These are phyloP conservation scores for Scrobipalpa atriplicella DNA, from an alignment of 2,888 invertebrate genomes.

Conservation along the genomic window DNA sequence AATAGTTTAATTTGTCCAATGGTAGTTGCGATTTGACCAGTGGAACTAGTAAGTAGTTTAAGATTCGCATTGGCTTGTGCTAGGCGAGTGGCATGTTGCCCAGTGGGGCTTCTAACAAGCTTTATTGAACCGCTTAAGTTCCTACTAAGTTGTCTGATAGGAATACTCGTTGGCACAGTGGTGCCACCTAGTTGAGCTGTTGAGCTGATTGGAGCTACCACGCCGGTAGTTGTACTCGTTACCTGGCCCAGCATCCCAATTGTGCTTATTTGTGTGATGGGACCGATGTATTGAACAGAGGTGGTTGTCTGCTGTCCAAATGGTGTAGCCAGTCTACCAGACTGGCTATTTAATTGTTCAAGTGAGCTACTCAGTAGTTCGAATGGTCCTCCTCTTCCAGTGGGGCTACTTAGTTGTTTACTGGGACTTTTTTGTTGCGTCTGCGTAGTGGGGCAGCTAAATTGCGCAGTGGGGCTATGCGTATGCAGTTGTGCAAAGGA, in stretches of 20 bases:
- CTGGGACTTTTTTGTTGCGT: neutral
- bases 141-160: neutral
- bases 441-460: neutral
- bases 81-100: neutral
- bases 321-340: neutral
- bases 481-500: neutral
- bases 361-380: neutral
- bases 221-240: neutral
- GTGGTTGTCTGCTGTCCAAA: neutral
- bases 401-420: no score
- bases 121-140: neutral
- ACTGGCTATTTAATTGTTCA: neutral
- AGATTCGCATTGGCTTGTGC: neutral
- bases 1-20: neutral
- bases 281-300: neutral
- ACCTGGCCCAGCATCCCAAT: neutral
- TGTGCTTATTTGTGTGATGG: neutral
- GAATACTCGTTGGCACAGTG: neutral
- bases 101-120: conserved; percentile 10
- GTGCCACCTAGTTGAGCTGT: neutral
- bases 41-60: neutral
- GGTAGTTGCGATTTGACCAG: no score
- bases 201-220: neutral
- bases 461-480: neutral
- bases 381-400: neutral